Conservation (phyloP, 1,140 invertebrate genomes). For the Oreohelix idahoensis region DNA sequence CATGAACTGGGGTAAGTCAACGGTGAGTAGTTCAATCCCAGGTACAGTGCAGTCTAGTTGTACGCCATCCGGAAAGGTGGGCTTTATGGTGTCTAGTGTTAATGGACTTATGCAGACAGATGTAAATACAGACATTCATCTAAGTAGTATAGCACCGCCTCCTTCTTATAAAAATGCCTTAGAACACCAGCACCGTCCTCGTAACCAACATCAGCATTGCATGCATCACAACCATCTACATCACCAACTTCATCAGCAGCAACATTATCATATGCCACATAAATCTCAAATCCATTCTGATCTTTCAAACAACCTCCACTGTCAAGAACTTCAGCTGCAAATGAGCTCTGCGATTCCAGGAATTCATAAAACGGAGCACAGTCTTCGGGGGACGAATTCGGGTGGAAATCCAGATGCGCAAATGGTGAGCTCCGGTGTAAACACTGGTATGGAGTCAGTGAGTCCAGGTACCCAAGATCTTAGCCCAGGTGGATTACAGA, state of each 20-base stretch:
- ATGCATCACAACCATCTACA: neutral
- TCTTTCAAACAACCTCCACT: neutral
- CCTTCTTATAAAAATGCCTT: conserved; percentile 68
- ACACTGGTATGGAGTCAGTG: neutral
- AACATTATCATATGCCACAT: neutral
- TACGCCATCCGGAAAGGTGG: neutral
- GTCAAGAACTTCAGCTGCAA: neutral
- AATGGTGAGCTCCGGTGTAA: neutral
- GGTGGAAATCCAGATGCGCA: neutral
- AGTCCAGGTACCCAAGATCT: neutral
- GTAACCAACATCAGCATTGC: conserved; percentile 19
- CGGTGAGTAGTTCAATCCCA: too few species aligned
- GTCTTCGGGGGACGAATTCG: neutral
- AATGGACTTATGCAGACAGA: conserved; percentile 17
- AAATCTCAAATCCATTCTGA: neutral
- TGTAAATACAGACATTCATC: conserved; percentile 36
- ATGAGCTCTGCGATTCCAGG: conserved; percentile 39
- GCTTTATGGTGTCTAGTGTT: neutral
- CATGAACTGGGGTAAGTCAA: neutral
- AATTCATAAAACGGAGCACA: conserved; percentile 36
- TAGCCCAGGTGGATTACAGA: too few species aligned
- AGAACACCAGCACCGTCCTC: conserved; percentile 48
- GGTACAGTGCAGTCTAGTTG: neutral
- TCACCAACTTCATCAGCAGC: conserved; percentile 28
- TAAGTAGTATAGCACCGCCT: conserved; percentile 57